These are phyloP conservation scores for Atherinosoma microstoma DNA, from an alignment of 2,797 vertebrate genomes.

Conservation along the genomic window DNA sequence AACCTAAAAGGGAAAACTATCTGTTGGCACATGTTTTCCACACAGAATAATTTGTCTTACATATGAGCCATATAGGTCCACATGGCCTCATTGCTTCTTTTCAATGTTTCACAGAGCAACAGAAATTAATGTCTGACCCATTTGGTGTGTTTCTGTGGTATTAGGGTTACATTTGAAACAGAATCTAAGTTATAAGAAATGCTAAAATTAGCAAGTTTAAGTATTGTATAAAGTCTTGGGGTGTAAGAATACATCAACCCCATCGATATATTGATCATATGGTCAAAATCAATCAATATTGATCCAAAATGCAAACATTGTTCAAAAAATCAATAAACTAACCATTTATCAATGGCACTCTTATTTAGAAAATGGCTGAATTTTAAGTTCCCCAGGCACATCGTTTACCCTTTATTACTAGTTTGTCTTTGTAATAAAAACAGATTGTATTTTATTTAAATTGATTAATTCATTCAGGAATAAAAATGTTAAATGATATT, in stretches of 20 bases:
- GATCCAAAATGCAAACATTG: too few relatives aligned
- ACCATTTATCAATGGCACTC: too few relatives aligned
- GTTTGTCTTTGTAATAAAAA: too few relatives aligned
- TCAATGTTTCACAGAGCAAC: background rate
- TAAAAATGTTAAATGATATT: too few relatives aligned
- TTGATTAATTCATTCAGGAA: too few relatives aligned
- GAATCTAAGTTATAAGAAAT: background rate
- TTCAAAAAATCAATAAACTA: too few relatives aligned
- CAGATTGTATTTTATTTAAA: too few relatives aligned
- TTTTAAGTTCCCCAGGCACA: too few relatives aligned
- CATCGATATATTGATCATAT: too few relatives aligned
- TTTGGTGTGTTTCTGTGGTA: background rate
- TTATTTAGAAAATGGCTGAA: too few relatives aligned
- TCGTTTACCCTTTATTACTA: background rate
- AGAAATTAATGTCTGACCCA: background rate
- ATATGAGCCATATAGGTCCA: background rate
- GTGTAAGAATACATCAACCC: too few relatives aligned
- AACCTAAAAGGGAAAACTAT: background rate
- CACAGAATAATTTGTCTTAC: background rate
- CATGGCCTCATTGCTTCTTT: background rate
- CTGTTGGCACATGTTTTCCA: background rate
- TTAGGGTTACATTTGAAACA: background rate
- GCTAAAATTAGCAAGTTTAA: background rate
- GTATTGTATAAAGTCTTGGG: background rate
- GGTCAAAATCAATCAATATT: too few relatives aligned